A percentile compares a stretch with the other conserved stretches of the same genome.
phyloP scores from a whole-genome alignment of 2,888 invertebrate species.

The Neoitamus cyanurus region DNA sequence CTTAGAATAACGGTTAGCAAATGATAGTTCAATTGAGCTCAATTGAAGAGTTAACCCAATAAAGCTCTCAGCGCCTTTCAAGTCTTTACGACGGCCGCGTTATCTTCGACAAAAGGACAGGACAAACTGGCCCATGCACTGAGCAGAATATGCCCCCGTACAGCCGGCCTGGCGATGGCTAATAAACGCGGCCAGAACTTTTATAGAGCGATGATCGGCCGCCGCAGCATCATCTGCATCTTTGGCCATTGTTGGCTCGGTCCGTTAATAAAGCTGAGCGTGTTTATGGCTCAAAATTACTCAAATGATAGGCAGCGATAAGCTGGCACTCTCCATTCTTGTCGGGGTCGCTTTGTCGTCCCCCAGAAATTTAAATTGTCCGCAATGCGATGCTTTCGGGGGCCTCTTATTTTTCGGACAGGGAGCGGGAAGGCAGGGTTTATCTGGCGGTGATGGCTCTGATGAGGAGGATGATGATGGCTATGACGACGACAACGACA shows the following conservation, averaged over 20 bases:
- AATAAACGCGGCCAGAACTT: slow-evolving; percentile 13
- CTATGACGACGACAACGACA: not conserved
- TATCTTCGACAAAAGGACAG: not conserved
- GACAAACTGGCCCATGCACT: not conserved
- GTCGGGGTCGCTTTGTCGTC: slow-evolving; percentile 28
- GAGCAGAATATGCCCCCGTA: not conserved
- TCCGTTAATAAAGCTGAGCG: slow-evolving; percentile 2
- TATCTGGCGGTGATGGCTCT: not conserved
- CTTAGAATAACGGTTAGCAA: slow-evolving; percentile 19
- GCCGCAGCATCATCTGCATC: slow-evolving; percentile 12
- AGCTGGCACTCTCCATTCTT: slow-evolving; percentile 9
- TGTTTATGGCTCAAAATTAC: slow-evolving; percentile 32
- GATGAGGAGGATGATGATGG: not conserved
- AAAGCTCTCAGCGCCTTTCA: not conserved
- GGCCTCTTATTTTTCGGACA: not conserved
- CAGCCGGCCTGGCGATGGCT: not conserved
- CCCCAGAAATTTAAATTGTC: slow-evolving; percentile 34
- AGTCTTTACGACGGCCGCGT: not conserved
- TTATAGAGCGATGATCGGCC: not conserved
- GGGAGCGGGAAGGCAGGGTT: not conserved
- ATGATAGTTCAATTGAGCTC: slow-evolving; percentile 63
- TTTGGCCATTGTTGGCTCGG: slow-evolving; percentile 23
- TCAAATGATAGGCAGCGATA: slow-evolving; percentile 20
- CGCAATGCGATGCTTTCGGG: slow-evolving; percentile 11
- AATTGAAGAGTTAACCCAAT: slow-evolving; percentile 59